phyloP scores from a whole-genome alignment of 2,113 vertebrate species.

The Xiphophorus maculatus region DNA sequence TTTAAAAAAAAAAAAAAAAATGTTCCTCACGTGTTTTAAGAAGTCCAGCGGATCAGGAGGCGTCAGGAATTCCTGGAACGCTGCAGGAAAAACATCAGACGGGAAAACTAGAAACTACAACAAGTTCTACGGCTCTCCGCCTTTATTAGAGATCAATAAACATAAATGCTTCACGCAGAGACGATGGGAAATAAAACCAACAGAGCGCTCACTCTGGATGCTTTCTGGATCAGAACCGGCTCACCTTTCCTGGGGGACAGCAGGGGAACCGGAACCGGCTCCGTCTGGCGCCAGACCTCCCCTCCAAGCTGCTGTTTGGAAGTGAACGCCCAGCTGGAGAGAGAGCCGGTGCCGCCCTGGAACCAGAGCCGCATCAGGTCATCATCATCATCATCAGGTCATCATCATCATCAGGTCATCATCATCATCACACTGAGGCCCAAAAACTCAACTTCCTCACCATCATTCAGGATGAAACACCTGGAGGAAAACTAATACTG shows the following conservation, averaged over 20 bases:
- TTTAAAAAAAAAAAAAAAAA: too few species aligned
- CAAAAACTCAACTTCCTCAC: too few species aligned
- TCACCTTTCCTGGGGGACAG: slow-evolving; percentile 65
- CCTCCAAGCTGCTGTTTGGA: slow-evolving; percentile 56
- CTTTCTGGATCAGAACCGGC: neutral
- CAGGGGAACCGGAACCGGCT: slow-evolving; percentile 68
- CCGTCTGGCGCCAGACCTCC: slow-evolving; percentile 63
- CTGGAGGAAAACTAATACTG: too few species aligned
- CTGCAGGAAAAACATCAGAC: slow-evolving; percentile 26
- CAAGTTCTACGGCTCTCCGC: too few species aligned
- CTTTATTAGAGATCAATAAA: neutral
- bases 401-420: too few species aligned
- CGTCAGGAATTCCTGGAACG: neutral
- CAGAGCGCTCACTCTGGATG: neutral
- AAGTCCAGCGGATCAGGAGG: slow-evolving; percentile 63
- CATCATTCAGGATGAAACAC: too few species aligned
- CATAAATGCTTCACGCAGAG: neutral
- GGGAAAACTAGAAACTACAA: too few species aligned
- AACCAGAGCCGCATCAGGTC: slow-evolving; percentile 5
- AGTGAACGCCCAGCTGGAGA: slow-evolving; percentile 51
- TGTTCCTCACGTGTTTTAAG: slow-evolving; percentile 70
- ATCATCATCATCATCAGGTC: too few species aligned
- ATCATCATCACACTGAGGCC: too few species aligned
- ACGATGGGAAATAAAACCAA: neutral
- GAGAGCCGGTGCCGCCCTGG: slow-evolving; percentile 34